A percentile compares a stretch with the other conserved stretches of the same genome.
Conservation (phyloP, 1,140 invertebrate species). For the Drosophila jambulina region DNA sequence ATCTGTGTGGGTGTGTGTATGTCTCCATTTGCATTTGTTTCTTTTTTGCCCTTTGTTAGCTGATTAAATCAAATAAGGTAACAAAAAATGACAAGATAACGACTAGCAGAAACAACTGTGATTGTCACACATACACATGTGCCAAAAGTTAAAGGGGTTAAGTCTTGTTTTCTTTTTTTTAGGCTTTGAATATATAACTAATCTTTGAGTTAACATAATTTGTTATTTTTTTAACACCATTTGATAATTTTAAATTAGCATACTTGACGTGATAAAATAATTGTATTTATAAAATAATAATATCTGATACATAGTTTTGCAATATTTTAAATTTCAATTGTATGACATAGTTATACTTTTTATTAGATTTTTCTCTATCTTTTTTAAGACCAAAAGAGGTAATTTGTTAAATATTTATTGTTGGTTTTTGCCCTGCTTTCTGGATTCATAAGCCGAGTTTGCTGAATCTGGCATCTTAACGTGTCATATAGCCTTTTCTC, state of each 20-base stretch:
- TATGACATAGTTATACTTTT: no score
- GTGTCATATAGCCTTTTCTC: slow-evolving; percentile 22
- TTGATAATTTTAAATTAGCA: no score
- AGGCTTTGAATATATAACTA: no score
- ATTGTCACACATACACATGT: slow-evolving; percentile 27
- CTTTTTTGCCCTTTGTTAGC: slow-evolving; percentile 20
- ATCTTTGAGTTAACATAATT: no score
- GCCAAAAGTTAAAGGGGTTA: slow-evolving; percentile 1
- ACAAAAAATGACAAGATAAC: slow-evolving; percentile 7
- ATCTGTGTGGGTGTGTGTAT: slow-evolving; percentile 2
- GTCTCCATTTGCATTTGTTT: slow-evolving; percentile 58
- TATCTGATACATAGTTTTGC: no score
- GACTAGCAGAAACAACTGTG: slow-evolving; percentile 18
- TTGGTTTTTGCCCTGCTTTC: not conserved
- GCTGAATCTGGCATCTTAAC: not conserved
- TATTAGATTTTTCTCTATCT: not conserved
- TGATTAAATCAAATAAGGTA: slow-evolving; percentile 58
- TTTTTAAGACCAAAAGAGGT: not conserved
- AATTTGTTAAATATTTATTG: not conserved
- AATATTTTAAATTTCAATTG: no score
- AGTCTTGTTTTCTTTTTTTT: not conserved
- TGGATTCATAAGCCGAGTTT: not conserved
- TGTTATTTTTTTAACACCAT: no score
- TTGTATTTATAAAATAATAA: no score
- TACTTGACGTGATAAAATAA: no score